Evolutionary conservation across 2,113 vertebrate species (phyloP).

Genomic region (Tapirus terrestris): DNA sequence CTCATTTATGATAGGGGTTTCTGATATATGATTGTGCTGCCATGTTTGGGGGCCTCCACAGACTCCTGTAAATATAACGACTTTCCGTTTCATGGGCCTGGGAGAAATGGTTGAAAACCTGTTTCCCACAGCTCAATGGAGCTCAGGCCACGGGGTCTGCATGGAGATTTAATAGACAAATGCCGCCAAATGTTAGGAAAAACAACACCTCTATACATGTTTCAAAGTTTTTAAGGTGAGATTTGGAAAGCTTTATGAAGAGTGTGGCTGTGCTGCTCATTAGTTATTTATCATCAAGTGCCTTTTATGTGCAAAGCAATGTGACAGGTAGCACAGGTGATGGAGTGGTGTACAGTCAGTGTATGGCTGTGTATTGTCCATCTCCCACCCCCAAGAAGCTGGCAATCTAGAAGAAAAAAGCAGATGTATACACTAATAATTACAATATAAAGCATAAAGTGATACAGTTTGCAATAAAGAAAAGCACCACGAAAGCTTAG

Average conservation of each 20-base stretch:
- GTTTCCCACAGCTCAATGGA: background rate
- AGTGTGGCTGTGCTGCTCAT: background rate
- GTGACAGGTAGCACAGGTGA: background rate
- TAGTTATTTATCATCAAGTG: background rate
- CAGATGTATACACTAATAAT: background rate
- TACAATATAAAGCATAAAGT: background rate
- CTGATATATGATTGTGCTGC: constrained; percentile 56
- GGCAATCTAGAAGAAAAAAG: background rate
- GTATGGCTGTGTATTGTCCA: background rate
- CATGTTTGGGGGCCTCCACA: constrained; percentile 46
- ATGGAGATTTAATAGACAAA: constrained; percentile 59
- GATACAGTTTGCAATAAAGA: background rate
- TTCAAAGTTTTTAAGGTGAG: constrained; percentile 37
- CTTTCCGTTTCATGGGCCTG: constrained; percentile 41
- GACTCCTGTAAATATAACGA: constrained; percentile 59
- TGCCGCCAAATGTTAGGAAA: constrained; percentile 10
- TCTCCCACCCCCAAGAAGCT: background rate
- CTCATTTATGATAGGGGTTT: constrained; percentile 66
- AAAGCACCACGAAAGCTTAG: background rate
- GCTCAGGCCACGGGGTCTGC: background rate
- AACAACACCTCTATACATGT: background rate
- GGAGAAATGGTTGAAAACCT: constrained; percentile 22
- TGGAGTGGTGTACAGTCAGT: too few species aligned
- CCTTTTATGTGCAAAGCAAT: background rate
- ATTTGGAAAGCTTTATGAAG: background rate